phyloP scores from a whole-genome alignment of 2,113 vertebrate genomes.

The Nibea coibor region DNA sequence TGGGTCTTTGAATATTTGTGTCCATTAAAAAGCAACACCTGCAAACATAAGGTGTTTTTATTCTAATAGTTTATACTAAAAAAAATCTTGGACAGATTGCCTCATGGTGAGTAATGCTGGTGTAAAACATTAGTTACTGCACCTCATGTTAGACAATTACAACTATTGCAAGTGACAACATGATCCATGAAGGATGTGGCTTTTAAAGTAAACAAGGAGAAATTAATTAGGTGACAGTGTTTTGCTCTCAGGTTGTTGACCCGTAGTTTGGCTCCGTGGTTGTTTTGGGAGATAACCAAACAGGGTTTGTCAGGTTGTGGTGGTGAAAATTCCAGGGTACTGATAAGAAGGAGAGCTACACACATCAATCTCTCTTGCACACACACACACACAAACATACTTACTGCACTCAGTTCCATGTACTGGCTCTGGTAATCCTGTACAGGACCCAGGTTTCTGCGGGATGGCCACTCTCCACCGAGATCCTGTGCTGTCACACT shows the following conservation, averaged over 20 bases:
- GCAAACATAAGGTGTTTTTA: not conserved
- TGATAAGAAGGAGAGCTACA: constrained; percentile 55
- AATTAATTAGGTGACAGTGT: not conserved
- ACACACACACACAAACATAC: constrained; percentile 68
- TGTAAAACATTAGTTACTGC: not conserved
- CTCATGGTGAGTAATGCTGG: not conserved
- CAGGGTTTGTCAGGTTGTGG: constrained; percentile 23
- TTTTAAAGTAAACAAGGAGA: not conserved
- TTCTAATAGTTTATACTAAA: not conserved
- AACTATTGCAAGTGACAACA: not conserved
- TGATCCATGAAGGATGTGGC: not conserved
- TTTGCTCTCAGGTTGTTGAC: constrained; percentile 32
- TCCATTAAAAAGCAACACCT: not conserved
- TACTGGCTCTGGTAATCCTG: constrained; percentile 93
- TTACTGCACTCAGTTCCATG: constrained; percentile 97
- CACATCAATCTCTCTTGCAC: not conserved
- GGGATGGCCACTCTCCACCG: constrained; percentile 98
- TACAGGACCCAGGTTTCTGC: constrained; percentile 85
- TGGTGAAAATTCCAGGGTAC: constrained; percentile 43
- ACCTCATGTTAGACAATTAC: constrained; percentile 1
- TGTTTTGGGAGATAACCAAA: constrained; percentile 33
- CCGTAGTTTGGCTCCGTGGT: constrained; percentile 14
- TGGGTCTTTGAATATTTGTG: not conserved
- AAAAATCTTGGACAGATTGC: not conserved
- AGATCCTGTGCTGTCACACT: constrained; percentile 95